Base-by-base conservation (phyloP, 2,113 vertebrate species). In the Balaeniceps rex region DNA sequence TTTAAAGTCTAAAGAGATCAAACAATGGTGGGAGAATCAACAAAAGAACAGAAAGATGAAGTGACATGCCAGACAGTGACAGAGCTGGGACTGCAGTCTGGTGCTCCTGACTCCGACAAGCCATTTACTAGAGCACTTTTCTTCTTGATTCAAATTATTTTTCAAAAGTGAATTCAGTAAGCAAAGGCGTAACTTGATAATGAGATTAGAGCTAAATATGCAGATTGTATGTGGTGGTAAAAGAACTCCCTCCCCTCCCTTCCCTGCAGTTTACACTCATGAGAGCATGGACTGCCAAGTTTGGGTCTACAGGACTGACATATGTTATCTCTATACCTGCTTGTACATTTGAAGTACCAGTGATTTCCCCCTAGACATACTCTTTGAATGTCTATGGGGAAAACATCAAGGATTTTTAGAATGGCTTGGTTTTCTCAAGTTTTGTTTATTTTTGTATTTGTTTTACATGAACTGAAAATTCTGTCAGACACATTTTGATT, bases 371-470 rank as follows among this genome's bases (percentile, higher is more conserved):
- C 79, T 86, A 97, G 97, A 97, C 93, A 90, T 36, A 81, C 38
- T 88, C 87, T 95, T 94, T 97, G 91, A 96, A 96, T 61, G 90
- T 75, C 95, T 96, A 68, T 94, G 72, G 93, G 91, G 91, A 97
- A 96, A 95, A 94, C 96, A 97, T 97, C 87, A 97, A 96, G 94
- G 78, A 78, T 90, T 95, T 95, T 96, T 88, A 96, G 93, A 94
- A 96, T 52, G 47, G 42, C 90, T 95, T 93, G 89, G 83, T 96
- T 91, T 95, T 90, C 71, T 92, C 89, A 87, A 85, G 87, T 85
- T 97, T 88, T 94, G 70, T 87, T 94, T 91, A 89, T 94, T 94
- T 96, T 91, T 93, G 12, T 95, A 86, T 95, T 96, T 94, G 95
- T 97, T 96, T 95, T 96, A 94, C 87, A 90, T 31, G 63, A 94